Evolutionary conservation across 1,140 invertebrate genomes (phyloP).

Genomic region (Dreissena rostriformis): DNA sequence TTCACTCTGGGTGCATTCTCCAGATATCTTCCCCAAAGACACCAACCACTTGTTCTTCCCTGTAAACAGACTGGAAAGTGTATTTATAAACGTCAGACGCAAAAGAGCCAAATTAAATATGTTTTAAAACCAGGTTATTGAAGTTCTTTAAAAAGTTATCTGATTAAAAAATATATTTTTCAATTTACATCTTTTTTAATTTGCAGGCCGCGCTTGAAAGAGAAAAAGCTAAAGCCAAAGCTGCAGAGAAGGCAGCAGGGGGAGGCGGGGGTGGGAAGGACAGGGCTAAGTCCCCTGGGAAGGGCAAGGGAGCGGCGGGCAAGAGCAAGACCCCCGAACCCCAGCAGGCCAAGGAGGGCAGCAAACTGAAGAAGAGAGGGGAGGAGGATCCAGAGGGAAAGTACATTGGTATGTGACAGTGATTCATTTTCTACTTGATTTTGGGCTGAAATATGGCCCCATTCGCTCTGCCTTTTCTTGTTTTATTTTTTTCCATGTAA

Average conservation of each 20-base stretch:
- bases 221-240: constrained; percentile 71
- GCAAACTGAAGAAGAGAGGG: constrained; percentile 79
- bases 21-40: no score
- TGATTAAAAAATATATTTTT: no score
- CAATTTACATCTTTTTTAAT: no score
- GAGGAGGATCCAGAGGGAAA: constrained; percentile 79
- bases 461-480: no score
- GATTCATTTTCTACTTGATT: not conserved
- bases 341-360: constrained; percentile 76
- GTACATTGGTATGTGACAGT: constrained; percentile 75
- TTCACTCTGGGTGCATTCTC: no score
- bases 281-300: constrained; percentile 75
- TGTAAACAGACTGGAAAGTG: no score
- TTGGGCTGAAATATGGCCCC: not conserved
- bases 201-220: constrained; percentile 68
- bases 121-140: no score
- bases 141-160: no score
- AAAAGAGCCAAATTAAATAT: no score
- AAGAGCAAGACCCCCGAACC: constrained; percentile 78
- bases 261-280: constrained; percentile 69
- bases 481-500: not conserved
- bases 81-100: no score
- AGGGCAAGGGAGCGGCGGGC: constrained; percentile 72
- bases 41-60: no score
- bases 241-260: constrained; percentile 62